Conservation (phyloP, 2,888 invertebrate genomes). For the Tetranychus piercei region DNA sequence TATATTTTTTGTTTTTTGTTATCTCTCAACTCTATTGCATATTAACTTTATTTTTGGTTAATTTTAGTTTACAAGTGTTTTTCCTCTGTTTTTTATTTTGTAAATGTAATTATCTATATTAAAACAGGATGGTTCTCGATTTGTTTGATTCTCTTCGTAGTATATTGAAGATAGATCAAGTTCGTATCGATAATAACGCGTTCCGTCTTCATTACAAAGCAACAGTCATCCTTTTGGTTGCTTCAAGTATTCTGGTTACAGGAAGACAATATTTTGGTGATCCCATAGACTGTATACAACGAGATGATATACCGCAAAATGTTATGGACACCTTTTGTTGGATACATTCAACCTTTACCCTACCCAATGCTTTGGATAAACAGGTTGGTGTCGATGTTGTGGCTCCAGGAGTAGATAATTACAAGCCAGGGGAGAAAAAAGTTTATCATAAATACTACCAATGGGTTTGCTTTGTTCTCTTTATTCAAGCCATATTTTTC, state of each 20-base stretch:
- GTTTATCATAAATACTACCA: constrained; percentile 79
- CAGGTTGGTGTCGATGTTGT: constrained; percentile 44
- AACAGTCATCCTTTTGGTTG: constrained; percentile 65
- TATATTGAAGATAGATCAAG: constrained; percentile 66
- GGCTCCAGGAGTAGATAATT: constrained; percentile 52
- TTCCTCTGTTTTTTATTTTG: background rate
- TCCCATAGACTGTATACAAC: constrained; percentile 72
- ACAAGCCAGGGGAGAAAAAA: constrained; percentile 22
- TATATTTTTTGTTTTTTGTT: no score
- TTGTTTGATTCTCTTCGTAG: constrained; percentile 86
- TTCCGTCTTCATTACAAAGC: constrained; percentile 83
- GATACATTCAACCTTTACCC: constrained; percentile 74
- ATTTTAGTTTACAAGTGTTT: background rate
- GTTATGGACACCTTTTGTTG: constrained; percentile 87
- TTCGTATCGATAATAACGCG: constrained; percentile 84
- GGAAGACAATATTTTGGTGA: constrained; percentile 90
- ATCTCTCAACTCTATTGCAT: no score
- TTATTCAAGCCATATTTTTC: constrained; percentile 40
- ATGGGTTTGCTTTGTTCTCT: constrained; percentile 76
- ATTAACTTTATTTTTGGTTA: background rate
- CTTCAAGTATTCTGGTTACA: constrained; percentile 77
- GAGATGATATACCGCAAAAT: constrained; percentile 59
- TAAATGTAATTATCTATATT: background rate
- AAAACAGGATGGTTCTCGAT: constrained; percentile 49
- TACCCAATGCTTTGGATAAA: constrained; percentile 40